Conservation (phyloP, 2,797 vertebrate genomes). For the Galagoides demidoff region DNA sequence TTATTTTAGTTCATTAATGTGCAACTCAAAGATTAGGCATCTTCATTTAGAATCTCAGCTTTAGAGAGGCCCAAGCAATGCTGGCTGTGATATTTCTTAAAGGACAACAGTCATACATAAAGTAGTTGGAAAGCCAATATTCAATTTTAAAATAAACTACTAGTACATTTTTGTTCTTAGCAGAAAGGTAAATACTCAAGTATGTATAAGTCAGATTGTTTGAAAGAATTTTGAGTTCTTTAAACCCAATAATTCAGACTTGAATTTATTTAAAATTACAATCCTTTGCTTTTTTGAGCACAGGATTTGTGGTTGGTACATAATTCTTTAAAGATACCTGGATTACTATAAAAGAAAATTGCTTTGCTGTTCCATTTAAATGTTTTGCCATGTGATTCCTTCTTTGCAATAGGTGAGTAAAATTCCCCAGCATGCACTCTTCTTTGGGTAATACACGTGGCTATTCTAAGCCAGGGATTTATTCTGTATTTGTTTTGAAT, state of each 20-base stretch:
- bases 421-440: not conserved
- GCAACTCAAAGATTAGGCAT: not conserved
- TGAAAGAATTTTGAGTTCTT: conserved; percentile 41
- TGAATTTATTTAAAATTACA: conserved; percentile 44
- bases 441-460: not conserved
- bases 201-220: not conserved
- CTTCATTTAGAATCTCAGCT: not conserved
- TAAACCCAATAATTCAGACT: conserved; percentile 15
- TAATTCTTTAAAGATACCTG: not conserved
- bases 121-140: not conserved
- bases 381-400: not conserved
- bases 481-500: not conserved
- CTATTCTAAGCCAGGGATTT: not conserved
- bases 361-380: not conserved
- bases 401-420: not conserved
- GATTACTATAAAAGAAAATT: not conserved
- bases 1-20: not conserved
- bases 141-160: conserved; percentile 6
- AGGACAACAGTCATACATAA: not conserved
- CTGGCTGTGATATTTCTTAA: not conserved
- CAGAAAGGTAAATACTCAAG: not conserved
- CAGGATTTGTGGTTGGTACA: conserved; percentile 24
- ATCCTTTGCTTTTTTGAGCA: conserved; percentile 17
- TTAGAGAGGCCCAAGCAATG: not conserved
- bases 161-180: not conserved